Percentiles rank a stretch among this genome's conserved stretches.
phyloP scores from a whole-genome alignment of 2,113 vertebrate genomes.

The Maccullochella peelii region DNA sequence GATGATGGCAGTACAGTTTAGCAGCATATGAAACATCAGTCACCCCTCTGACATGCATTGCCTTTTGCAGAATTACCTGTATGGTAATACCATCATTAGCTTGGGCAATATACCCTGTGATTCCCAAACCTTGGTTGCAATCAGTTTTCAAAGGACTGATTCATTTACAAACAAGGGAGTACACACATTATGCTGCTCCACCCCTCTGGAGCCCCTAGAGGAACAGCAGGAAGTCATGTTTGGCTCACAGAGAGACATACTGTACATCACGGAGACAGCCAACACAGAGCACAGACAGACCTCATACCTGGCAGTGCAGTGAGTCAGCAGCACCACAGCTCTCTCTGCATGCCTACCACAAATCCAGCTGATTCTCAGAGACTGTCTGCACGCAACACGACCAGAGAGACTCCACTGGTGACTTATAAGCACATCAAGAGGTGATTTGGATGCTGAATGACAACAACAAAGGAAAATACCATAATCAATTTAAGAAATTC shows the following conservation, averaged over 20 bases:
- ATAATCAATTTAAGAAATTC: not conserved
- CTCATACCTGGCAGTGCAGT: constrained; percentile 64
- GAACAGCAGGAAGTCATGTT: constrained; percentile 51
- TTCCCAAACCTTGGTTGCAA: constrained; percentile 21
- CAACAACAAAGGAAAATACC: not conserved
- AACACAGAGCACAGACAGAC: constrained; percentile 38
- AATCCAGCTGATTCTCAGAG: constrained; percentile 50
- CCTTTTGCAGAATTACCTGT: not conserved
- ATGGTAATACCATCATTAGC: not conserved
- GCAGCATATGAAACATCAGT: not conserved
- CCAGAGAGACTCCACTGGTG: not conserved
- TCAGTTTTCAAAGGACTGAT: constrained; percentile 33
- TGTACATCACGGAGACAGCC: constrained; percentile 51
- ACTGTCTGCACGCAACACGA: constrained; percentile 10
- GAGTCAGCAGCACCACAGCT: constrained; percentile 61
- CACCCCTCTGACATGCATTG: not conserved
- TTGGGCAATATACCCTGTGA: not conserved
- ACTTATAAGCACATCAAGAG: constrained; percentile 1
- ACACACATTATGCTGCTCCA: constrained; percentile 39
- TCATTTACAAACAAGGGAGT: constrained; percentile 43
- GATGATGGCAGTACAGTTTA: not conserved
- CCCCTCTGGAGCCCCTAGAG: constrained; percentile 31
- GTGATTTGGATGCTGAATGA: not conserved
- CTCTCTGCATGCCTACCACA: constrained; percentile 59
- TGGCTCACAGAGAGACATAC: constrained; percentile 44